Evolutionary conservation across 2,888 invertebrate genomes (phyloP).

Genomic region (Petrophora chlorosata): DNA sequence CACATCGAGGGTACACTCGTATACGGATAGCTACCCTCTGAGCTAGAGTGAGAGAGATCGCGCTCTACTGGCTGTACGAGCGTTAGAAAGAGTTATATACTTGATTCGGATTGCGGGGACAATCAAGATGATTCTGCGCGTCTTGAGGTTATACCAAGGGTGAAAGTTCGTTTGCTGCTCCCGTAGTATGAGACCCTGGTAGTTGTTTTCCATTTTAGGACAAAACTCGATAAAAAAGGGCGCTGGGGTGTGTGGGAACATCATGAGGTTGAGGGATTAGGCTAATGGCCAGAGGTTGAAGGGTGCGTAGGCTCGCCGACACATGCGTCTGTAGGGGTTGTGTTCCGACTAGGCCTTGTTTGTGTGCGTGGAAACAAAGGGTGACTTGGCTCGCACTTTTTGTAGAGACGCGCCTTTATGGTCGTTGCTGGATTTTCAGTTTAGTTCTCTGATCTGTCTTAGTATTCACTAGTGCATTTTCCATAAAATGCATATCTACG

Average conservation of each 20-base stretch:
- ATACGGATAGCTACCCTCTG: slow-evolving; percentile 58
- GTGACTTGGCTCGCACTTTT: slow-evolving; percentile 6
- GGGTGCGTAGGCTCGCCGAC: slow-evolving; percentile 53
- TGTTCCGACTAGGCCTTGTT: slow-evolving; percentile 19
- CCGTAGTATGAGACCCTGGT: slow-evolving; percentile 68
- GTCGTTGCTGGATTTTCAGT: too few relatives aligned
- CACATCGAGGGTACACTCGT: slow-evolving; percentile 39
- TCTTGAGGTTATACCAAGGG: slow-evolving; percentile 74
- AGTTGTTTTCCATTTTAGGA: slow-evolving; percentile 84
- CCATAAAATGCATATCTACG: too few relatives aligned
- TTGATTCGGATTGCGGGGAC: slow-evolving; percentile 50
- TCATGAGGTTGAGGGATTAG: slow-evolving; percentile 45
- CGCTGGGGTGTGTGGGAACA: slow-evolving; percentile 50
- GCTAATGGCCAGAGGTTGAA: slow-evolving; percentile 55
- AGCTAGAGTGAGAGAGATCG: slow-evolving; percentile 62
- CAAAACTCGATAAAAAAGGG: slow-evolving; percentile 83
- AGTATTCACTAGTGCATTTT: too few relatives aligned
- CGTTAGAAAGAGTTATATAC: slow-evolving; percentile 75
- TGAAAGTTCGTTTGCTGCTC: slow-evolving; percentile 63
- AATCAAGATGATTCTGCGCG: slow-evolving; percentile 74
- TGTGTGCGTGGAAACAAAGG: slow-evolving; percentile 38
- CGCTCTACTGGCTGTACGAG: slow-evolving; percentile 29
- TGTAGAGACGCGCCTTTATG: neutral
- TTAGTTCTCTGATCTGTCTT: too few relatives aligned
- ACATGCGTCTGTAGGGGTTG: slow-evolving; percentile 27